A percentile compares a stretch with the other conserved stretches of the same genome.
phyloP scores from a whole-genome alignment of 2,113 vertebrate species.

The Psettodes erumei region DNA sequence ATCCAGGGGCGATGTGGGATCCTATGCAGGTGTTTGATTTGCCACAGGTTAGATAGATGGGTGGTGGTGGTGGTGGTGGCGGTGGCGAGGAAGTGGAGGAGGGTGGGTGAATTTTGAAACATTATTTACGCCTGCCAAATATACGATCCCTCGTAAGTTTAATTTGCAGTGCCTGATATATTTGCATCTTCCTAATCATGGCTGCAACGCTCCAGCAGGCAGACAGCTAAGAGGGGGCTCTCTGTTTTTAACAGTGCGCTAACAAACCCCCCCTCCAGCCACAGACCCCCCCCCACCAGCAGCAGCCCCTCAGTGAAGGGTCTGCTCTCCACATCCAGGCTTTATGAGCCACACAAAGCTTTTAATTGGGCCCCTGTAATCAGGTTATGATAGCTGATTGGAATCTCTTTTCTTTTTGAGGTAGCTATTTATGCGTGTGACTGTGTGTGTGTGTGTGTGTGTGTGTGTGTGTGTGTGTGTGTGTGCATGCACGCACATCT shows the following conservation, averaged over 20 bases:
- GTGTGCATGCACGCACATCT: no score
- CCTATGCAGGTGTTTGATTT: conserved; percentile 66
- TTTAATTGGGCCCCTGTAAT: conserved; percentile 56
- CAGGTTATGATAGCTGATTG: conserved; percentile 54
- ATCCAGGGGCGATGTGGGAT: conserved; percentile 28
- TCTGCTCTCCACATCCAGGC: conserved; percentile 48
- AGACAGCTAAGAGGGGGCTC: conserved; percentile 25
- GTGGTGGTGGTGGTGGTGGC: conserved; percentile 31
- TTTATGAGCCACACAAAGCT: conserved; percentile 35
- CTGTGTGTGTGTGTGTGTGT: conserved; percentile 15
- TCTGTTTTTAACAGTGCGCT: conserved; percentile 40
- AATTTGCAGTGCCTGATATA: conserved; percentile 42
- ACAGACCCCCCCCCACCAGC: conserved; percentile 43
- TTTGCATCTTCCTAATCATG: conserved; percentile 61
- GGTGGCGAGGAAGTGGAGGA: conserved; percentile 11
- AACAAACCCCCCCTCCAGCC: conserved; percentile 53
- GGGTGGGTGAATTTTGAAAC: conserved; percentile 31
- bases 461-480: no score
- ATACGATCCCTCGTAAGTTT: conserved; percentile 35
- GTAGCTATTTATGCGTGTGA: conserved; percentile 30
- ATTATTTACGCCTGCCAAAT: conserved; percentile 61
- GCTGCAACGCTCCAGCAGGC: conserved; percentile 55
- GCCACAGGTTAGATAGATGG: conserved; percentile 68
- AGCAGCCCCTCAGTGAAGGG: conserved; percentile 48
- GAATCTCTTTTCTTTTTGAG: background rate